Conservation (phyloP, 2,113 vertebrate species). For the Parus major region DNA sequence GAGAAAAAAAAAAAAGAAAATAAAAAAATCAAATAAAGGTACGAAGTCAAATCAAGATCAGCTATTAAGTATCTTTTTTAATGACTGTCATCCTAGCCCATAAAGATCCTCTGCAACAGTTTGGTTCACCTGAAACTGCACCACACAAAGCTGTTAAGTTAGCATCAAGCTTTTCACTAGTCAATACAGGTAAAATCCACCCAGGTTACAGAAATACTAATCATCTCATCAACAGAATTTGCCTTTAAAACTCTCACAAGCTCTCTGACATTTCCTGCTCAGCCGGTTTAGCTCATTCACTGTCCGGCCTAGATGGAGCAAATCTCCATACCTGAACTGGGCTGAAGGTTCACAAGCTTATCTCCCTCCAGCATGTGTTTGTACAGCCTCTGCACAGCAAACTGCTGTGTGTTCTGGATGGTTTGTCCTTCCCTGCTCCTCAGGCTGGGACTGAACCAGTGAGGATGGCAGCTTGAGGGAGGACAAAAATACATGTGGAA, state of each 20-base stretch:
- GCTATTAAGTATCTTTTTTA: background rate
- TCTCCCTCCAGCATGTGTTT: background rate
- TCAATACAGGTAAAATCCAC: background rate
- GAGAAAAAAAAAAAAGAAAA: background rate
- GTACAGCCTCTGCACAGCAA: background rate
- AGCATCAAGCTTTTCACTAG: background rate
- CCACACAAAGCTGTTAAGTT: background rate
- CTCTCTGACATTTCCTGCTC: slow-evolving; percentile 17
- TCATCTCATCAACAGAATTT: background rate
- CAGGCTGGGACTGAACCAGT: background rate
- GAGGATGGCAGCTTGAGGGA: background rate
- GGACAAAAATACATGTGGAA: background rate
- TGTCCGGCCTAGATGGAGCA: background rate
- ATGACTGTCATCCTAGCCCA: background rate
- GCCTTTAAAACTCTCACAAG: slow-evolving; percentile 5
- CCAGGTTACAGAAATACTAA: background rate
- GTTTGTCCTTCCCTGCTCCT: background rate
- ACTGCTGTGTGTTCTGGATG: background rate
- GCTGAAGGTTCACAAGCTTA: background rate
- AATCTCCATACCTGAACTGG: background rate
- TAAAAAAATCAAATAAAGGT: background rate
- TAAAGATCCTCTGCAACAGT: background rate
- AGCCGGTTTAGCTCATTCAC: slow-evolving; percentile 10
- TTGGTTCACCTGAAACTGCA: background rate
- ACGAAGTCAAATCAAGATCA: background rate